Evolutionary conservation across 2,797 vertebrate species (phyloP), one percentile per base, ranked within the genome.

Genomic region (Crenuchus spilurus): DNA sequence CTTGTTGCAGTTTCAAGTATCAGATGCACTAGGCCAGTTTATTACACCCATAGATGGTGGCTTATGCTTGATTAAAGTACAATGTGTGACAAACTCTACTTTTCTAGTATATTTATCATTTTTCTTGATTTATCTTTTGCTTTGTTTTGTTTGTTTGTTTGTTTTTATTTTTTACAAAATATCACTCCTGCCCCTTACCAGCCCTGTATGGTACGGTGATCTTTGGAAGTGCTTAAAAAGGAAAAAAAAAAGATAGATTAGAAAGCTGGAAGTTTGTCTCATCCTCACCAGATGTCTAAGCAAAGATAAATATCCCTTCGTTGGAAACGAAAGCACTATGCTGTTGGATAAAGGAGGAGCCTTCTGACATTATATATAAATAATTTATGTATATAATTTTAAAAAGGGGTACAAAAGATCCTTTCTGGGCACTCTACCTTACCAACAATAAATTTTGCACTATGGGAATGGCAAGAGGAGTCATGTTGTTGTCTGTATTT

Each of bases 371-470:
- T 91, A 92, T 92, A 92, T 92, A 92, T 92, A 93, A 91, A 90
- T 90, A 88, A 92, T 91, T 92, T 92, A 93, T 92, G 90, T 92
- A 91, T 92, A 92, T 91, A 92, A 88, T 86, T 74, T 60, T 70
- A 51, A 78, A 79, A 89, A 85, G 87, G 86, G 89, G 81, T 87
- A 90, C 85, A 91, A 93, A 91, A 86, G 80, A 90, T 88, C 86
- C 87, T 88, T 92, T 91, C 89, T 89, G 90, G 91, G 90, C 88
- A 92, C 91, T 93, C 92, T 92, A 93, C 91, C 92, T 93, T 92
- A 90, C 92, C 93, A 91, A 93, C 92, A 93, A 93, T 92, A 94
- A 94, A 93, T 92, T 94, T 95, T 95, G 94, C 94, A 95, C 94
- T 95, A 94, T 91, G 91, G 91, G 89, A 92, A 90, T 90, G 88